Percentiles rank a stretch among this genome's conserved stretches.
These are phyloP conservation scores for Butastur rufipennis DNA, from an alignment of 2,113 vertebrate genomes.

Conservation along the genomic window DNA sequence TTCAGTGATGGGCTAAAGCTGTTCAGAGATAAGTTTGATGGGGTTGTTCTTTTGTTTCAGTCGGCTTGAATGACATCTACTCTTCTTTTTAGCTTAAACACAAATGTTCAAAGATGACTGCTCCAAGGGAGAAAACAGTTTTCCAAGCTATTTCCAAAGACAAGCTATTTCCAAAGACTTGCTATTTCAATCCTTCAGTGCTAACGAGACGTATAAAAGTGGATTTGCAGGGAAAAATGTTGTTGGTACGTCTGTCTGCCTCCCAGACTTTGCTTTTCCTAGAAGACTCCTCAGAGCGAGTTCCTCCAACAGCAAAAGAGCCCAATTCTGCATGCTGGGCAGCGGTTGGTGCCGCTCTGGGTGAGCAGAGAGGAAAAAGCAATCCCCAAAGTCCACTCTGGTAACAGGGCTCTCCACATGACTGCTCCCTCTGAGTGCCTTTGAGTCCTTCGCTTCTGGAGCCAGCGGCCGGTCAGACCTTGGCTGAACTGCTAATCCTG, in stretches of 20 bases:
- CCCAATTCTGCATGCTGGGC: background rate
- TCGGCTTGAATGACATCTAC: background rate
- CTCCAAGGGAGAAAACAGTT: background rate
- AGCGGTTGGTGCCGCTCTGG: accelerated
- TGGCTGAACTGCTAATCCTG: slow-evolving; percentile 61
- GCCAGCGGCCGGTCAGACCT: slow-evolving; percentile 44
- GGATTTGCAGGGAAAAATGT: background rate
- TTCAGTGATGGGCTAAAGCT: background rate
- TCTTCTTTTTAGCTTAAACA: background rate
- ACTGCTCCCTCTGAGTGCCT: background rate
- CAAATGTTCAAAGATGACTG: background rate
- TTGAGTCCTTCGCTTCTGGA: background rate
- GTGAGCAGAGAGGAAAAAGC: background rate
- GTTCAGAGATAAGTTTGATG: background rate
- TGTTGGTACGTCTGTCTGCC: background rate
- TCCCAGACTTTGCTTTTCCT: background rate
- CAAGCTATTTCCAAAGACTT: background rate
- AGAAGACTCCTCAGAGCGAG: background rate
- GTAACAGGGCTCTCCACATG: background rate
- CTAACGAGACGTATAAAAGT: background rate
- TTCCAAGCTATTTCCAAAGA: background rate
- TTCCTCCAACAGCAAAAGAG: background rate
- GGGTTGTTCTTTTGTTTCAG: background rate
- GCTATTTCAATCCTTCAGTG: background rate
- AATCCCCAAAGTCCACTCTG: background rate